A percentile compares a stretch with the other conserved stretches of the same genome.
Evolutionary conservation across 53 echinoderm and acorn worm species (phyloP).

Genomic region (Actinopyga echinites): DNA sequence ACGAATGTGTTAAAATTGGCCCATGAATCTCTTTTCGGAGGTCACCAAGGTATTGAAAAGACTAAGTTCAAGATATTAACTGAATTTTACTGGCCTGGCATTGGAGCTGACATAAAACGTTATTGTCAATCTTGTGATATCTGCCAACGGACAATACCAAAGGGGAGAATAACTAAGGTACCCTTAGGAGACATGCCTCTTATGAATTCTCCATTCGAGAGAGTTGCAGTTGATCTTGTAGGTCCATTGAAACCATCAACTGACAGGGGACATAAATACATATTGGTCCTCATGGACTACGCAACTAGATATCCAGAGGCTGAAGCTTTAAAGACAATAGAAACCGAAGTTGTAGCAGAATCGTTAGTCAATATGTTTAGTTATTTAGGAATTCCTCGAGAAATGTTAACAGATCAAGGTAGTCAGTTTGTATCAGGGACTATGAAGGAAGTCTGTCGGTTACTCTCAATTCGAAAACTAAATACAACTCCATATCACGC

Average conservation of each 20-base stretch:
- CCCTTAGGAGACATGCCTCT: slow-evolving; percentile 39
- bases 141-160: slow-evolving; percentile 44
- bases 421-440: slow-evolving; percentile 31
- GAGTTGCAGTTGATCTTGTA: slow-evolving; percentile 41
- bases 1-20: slow-evolving; percentile 41
- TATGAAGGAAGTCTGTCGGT: slow-evolving; percentile 29
- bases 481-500: slow-evolving; percentile 44
- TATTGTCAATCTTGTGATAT: slow-evolving; percentile 41
- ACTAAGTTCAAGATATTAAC: slow-evolving; percentile 25
- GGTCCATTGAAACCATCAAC: slow-evolving; percentile 46
- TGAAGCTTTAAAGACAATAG: slow-evolving; percentile 24
- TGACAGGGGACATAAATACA: slow-evolving; percentile 11
- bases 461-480: slow-evolving; percentile 34
- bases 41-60: slow-evolving; percentile 40
- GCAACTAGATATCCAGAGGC: slow-evolving; percentile 52
- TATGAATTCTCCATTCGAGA: slow-evolving; percentile 46
- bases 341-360: slow-evolving; percentile 41
- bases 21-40: slow-evolving; percentile 44
- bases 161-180: slow-evolving; percentile 32
- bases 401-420: slow-evolving; percentile 49
- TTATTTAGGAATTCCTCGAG: slow-evolving; percentile 40
- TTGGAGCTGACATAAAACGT: slow-evolving; percentile 10
- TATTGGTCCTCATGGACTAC: slow-evolving; percentile 40
- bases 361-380: slow-evolving; percentile 29
- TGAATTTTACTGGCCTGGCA: slow-evolving; percentile 49